phyloP scores from a whole-genome alignment of 2,888 invertebrate species.

The Idaea dimidiata region DNA sequence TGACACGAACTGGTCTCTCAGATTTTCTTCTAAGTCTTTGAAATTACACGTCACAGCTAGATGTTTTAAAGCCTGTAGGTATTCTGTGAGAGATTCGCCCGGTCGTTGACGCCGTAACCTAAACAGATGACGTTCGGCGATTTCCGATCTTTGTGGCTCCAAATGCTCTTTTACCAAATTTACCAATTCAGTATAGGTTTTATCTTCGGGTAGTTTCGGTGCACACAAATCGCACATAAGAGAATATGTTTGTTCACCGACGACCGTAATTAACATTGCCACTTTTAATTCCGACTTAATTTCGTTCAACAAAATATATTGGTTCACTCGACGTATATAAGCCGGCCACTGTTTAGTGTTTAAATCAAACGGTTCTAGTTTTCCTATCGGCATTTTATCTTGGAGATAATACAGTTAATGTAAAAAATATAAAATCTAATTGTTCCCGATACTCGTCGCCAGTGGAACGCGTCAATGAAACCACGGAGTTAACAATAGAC shows the following conservation, averaged over 20 bases:
- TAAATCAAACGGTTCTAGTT: not conserved
- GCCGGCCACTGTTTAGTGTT: not conserved
- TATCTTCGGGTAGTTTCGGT: conserved; percentile 5
- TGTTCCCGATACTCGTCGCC: not conserved
- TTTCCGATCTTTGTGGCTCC: conserved; percentile 11
- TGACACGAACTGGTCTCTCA: no score
- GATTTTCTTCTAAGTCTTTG: not conserved
- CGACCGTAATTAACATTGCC: not conserved
- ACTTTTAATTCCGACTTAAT: not conserved
- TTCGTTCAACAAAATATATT: conserved; percentile 3
- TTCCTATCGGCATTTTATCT: not conserved
- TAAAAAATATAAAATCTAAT: not conserved
- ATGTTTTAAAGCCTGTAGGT: not conserved
- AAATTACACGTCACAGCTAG: not conserved
- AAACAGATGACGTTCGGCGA: conserved; percentile 10
- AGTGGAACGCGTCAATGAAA: no score
- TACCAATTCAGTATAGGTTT: conserved; percentile 7
- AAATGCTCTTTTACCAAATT: conserved; percentile 11
- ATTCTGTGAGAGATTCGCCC: conserved; percentile 7
- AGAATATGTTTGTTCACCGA: not conserved
- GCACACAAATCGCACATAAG: no score
- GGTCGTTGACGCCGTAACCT: conserved; percentile 5
- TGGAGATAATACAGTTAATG: not conserved
- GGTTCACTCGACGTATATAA: not conserved
- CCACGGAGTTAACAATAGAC: no score